A percentile compares a stretch with the other conserved stretches of the same genome.
Conservation (phyloP, 2,797 vertebrate species). For the Hirundo rustica region DNA sequence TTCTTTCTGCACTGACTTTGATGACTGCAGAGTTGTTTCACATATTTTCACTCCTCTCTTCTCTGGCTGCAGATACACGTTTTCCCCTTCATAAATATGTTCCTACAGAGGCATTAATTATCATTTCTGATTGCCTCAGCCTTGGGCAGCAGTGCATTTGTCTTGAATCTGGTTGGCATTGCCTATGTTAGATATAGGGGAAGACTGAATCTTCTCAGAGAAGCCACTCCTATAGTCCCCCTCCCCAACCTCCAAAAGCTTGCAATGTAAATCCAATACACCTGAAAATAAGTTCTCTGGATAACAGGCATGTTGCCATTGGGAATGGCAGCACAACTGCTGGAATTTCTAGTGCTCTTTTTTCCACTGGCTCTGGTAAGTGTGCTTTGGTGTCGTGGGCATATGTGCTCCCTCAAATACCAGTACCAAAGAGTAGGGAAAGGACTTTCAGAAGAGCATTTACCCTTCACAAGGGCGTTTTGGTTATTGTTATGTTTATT, state of each 20-base stretch:
- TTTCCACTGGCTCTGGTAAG: not conserved
- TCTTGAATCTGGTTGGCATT: not conserved
- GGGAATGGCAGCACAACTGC: not conserved
- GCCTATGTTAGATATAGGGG: not conserved
- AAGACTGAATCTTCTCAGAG: not conserved
- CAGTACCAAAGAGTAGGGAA: not conserved
- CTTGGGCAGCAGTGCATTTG: not conserved
- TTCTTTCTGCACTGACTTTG: not conserved
- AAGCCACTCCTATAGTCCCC: not conserved
- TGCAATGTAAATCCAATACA: not conserved
- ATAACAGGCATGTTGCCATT: not conserved
- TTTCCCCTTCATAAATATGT: not conserved
- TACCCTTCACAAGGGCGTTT: not conserved
- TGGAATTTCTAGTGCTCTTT: not conserved
- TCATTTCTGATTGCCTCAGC: not conserved
- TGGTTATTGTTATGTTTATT: not conserved
- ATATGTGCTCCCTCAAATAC: not conserved
- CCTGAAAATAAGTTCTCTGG: not conserved
- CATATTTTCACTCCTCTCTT: not conserved
- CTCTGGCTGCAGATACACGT: not conserved
- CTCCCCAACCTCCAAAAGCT: not conserved
- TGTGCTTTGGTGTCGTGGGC: not conserved
- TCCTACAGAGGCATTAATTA: not conserved
- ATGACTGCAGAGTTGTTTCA: not conserved
- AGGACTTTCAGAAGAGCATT: not conserved